Conservation (phyloP, 2,888 invertebrate species). For the Pyrocoelia pectoralis region DNA sequence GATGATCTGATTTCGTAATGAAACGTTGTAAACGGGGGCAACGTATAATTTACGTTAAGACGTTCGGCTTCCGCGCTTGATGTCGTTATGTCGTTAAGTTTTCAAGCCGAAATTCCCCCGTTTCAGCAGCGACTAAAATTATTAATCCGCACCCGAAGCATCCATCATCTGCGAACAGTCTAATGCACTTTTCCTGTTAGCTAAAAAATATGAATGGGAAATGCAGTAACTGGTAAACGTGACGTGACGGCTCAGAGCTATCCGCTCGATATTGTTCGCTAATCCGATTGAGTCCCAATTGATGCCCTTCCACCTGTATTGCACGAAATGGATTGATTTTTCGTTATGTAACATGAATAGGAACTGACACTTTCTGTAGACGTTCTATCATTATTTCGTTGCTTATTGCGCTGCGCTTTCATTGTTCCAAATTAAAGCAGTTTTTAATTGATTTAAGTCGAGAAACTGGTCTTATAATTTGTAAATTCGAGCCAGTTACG, state of each 20-base stretch:
- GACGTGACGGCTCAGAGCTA: constrained; percentile 28
- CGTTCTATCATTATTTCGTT: not conserved
- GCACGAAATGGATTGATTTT: constrained; percentile 27
- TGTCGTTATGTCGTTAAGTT: constrained; percentile 17
- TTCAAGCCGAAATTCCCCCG: constrained; percentile 5
- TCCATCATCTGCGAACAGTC: constrained; percentile 18
- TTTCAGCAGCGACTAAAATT: constrained; percentile 4
- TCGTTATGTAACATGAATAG: constrained; percentile 29
- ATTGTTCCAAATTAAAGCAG: not conserved
- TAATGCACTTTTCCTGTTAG: constrained; percentile 35
- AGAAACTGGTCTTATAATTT: not conserved
- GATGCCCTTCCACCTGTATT: constrained; percentile 30
- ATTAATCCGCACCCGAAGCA: constrained; percentile 18
- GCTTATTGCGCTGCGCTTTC: not conserved
- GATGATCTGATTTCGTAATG: constrained; percentile 41
- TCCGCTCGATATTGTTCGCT: constrained; percentile 33
- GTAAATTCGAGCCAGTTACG: not conserved
- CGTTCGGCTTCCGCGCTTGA: not conserved
- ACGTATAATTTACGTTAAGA: constrained; percentile 34
- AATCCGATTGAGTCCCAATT: constrained; percentile 36
- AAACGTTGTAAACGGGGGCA: constrained; percentile 38
- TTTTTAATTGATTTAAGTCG: not conserved
- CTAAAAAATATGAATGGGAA: constrained; percentile 33
- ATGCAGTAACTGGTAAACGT: constrained; percentile 32
- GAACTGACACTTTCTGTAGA: constrained; percentile 25